Percentiles rank a stretch among this genome's conserved stretches.
Evolutionary conservation across 2,113 vertebrate species (phyloP).

Genomic region (Leptocoma aspasia): DNA sequence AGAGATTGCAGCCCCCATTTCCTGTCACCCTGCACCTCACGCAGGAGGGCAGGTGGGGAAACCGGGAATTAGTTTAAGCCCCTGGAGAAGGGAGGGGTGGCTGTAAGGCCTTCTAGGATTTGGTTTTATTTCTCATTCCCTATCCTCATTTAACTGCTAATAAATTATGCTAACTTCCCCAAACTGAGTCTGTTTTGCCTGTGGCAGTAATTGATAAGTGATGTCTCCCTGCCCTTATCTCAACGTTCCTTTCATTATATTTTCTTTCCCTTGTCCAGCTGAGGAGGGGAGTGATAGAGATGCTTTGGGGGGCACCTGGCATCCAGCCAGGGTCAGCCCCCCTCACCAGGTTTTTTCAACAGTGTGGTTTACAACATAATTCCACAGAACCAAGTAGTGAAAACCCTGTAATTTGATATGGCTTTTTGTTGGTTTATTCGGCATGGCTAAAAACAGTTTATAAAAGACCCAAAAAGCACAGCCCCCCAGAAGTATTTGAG

Average conservation of each 20-base stretch:
- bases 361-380: background rate
- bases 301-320: background rate
- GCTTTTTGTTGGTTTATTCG: background rate
- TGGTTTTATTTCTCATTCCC: background rate
- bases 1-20: background rate
- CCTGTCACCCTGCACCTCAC: background rate
- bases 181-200: background rate
- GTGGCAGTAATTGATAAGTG: background rate
- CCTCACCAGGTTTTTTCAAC: background rate
- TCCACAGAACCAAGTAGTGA: background rate
- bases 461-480: background rate
- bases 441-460: background rate
- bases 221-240: background rate
- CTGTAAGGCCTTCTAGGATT: too few relatives aligned
- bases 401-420: background rate
- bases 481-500: background rate
- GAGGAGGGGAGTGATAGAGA: background rate
- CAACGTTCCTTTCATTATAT: accelerated
- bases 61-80: background rate
- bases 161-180: background rate
- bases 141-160: background rate
- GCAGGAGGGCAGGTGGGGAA: background rate
- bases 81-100: background rate
- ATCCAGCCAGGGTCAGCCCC: background rate
- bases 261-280: background rate